Evolutionary conservation across 2,888 invertebrate genomes (phyloP), one percentile per base, ranked within the genome.

Genomic region (Phorcus lineatus): DNA sequence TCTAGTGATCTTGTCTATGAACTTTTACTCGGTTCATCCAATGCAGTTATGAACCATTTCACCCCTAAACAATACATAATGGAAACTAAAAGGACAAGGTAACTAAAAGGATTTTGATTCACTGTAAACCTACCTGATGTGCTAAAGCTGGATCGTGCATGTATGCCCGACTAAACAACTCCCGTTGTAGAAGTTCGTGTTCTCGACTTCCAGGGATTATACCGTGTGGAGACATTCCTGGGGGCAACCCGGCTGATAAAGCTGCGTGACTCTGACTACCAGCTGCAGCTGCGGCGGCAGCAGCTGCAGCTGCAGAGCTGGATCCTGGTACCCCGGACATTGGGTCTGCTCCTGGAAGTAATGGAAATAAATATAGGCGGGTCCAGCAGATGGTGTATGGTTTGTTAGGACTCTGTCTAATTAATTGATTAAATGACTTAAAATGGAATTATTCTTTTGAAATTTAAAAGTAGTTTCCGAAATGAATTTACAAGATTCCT

Each of bases 101-200:
- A n/a, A n/a, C n/a, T n/a, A n/a, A n/a, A n/a, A n/a, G n/a, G n/a
- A n/a, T n/a, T n/a, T n/a, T n/a, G n/a, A n/a, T n/a, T n/a, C n/a
- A n/a, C n/a, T n/a, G n/a, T n/a, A n/a, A n/a, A n/a, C 78, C 76
- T 93, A 95, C 95, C 94, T 95, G 95, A 91, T 96, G 96, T 83
- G 96, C 96, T 88, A 96, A 93, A 9, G 90, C 88, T 91, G 96
- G 96, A 92, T 97, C 97, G 47, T 47, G 47, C 62, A 96, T 96
- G 93, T 96, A 97, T 2, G 96, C 96, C 90, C 97, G 94, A 74
- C 96, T 96, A 84, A 97, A 94, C 84, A 97, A 94, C 92, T 92
- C 92, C 77, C 87, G 86, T 85, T 92, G 91, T 47, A 91, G 78
- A 40, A 90, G 80, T 83, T 89, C 91, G 81, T 87, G 90, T 82